Evolutionary conservation across 2,797 vertebrate species (phyloP), one percentile per base, ranked within the genome.

Genomic region (Coendou prehensilis): DNA sequence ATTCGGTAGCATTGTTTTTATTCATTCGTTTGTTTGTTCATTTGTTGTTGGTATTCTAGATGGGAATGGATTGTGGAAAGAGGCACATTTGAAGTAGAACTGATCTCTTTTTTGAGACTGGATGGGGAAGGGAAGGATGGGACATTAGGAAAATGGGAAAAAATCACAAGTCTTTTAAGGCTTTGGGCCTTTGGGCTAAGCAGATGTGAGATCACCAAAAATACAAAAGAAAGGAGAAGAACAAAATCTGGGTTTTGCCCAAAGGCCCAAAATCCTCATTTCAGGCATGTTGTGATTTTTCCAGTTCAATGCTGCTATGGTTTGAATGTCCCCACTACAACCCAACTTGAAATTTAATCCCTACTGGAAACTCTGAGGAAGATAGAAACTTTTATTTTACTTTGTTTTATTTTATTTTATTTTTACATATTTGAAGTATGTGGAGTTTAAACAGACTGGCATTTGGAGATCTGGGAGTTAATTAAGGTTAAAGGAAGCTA

Each of bases 21-120:
- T n/a, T 9, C 13, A 1, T 73, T 30, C 54, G 5, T 20, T 45
- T 33, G 2, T 11, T 30, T 33, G 5, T 13, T n/a, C 0, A 0
- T 56, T 54, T 15, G 13, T 33, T 45, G 20, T 30, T 22, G 45
- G 5, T 45, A 22, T 1, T 85, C 10, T 26, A 81, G 8, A 45
- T 50, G 54, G 79, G 26, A 94, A 41, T 78, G 1, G 54, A 81
- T 57, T 8, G 50, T 87, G 33, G n/a, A 52, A 85, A 45, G 59
- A 93, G 15, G 63, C 11, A 26, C 8, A 79, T 41, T 47, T 71
- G 22, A 61, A 76, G 23, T 23, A 75, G 76, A 95, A 67, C 33
- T 89, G 54, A 89, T 47, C 50, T 59, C 30, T 80, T 87, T 80
- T 87, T 45, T 64, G 54, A 37, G 63, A 87, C 28, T 67, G 5